phyloP scores from a whole-genome alignment of 2,113 vertebrate species.

The Toxotes jaculatrix region DNA sequence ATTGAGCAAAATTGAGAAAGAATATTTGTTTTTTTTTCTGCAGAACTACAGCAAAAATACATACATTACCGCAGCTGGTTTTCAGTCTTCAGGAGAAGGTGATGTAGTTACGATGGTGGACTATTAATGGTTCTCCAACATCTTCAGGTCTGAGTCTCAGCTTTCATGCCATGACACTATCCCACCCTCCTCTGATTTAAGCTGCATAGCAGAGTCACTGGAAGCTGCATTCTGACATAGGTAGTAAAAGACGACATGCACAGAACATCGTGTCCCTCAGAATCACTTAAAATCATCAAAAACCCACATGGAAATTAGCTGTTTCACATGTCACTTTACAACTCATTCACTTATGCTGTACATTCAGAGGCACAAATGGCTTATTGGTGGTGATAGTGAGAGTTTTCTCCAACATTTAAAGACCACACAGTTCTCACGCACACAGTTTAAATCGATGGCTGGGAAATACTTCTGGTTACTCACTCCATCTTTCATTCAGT shows the following conservation, averaged over 20 bases:
- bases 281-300: not conserved
- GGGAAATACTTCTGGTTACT: not conserved
- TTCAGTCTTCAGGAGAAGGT: not conserved
- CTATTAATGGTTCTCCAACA: conserved; percentile 28
- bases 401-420: not conserved
- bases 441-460: too few relatives aligned
- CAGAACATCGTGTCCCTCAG: not conserved
- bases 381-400: not conserved
- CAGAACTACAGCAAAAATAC: not conserved
- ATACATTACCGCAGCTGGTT: not conserved
- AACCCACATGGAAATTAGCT: not conserved
- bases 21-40: not conserved
- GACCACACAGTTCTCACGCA: not conserved
- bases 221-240: conserved; percentile 30
- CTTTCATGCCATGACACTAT: conserved; percentile 23
- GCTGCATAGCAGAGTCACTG: conserved; percentile 26
- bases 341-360: too few relatives aligned
- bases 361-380: not conserved
- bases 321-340: too few relatives aligned
- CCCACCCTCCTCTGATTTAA: conserved; percentile 28
- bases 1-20: not conserved
- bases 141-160: conserved; percentile 41
- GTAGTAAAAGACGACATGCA: conserved; percentile 34
- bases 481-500: not conserved
- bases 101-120: not conserved